Evolutionary conservation across 2,797 vertebrate genomes (phyloP), one percentile per base, ranked within the genome.

Genomic region (Sorex maritimensis): DNA sequence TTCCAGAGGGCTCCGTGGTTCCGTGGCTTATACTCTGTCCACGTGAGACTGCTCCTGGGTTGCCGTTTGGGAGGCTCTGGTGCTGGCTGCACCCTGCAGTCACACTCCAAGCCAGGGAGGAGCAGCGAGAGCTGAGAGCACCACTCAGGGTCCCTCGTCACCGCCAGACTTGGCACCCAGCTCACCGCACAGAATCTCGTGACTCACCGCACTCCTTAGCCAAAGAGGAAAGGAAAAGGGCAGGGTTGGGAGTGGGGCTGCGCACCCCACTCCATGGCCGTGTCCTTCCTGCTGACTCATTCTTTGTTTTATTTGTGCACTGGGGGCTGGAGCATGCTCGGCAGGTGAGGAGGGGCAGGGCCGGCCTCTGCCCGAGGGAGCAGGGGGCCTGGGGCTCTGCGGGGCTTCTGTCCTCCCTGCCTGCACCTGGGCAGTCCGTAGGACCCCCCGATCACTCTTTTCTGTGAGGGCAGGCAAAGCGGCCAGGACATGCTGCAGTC

Each of bases 161-260:
- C 78, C 23, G 4, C 34, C 3, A 38, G 78, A 61, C 52, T 75
- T 95, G 94, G 94, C 78, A 0, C 49, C 8, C 17, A 71, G 85
- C 88, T 92, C 6, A 5, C 46, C 23, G 7, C 86, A 23, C 68
- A 88, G 92, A 95, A 92, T 91, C 90, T 84, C 26, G 63, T 97
- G 97, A 96, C 88, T 97, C 95, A 95, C 30, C 83, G 65, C n/a
- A 24, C 81, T 95, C 77, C 92, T 88, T 91, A 61, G 91, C 86
- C 84, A 88, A 90, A 88, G 83, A 91, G 72, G 81, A 96, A 61
- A 96, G 93, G 94, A 94, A 96, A 83, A 95, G 87, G 95, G 94
- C 88, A 61, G 92, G 92, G 88, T 81, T 71, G 58, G 81, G 68
- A 34, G 52, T 87, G 93, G 93, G 28, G 67, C 72, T 49, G 58